Percentiles rank a stretch among this genome's conserved stretches.
Conservation (phyloP, 1,140 invertebrate genomes). For the Leptoteleia sp. region DNA sequence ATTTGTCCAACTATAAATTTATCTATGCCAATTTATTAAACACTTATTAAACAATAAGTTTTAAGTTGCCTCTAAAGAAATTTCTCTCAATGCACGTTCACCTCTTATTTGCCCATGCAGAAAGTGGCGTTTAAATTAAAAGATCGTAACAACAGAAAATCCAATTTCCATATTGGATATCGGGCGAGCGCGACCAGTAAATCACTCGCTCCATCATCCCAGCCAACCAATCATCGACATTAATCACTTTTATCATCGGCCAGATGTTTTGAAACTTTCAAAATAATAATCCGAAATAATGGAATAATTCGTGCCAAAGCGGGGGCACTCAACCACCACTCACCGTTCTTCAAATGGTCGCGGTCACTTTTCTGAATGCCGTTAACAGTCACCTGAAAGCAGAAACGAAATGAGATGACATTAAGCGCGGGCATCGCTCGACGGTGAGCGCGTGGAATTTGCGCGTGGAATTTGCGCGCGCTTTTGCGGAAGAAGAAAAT, state of each 20-base stretch:
- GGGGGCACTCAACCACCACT: too few relatives aligned
- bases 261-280: constrained; percentile 8
- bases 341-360: constrained; percentile 58
- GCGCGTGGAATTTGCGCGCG: neutral
- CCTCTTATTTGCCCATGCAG: too few relatives aligned
- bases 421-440: too few relatives aligned
- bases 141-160: neutral
- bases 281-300: constrained; percentile 3
- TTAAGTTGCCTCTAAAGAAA: too few relatives aligned
- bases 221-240: constrained; percentile 4
- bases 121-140: too few relatives aligned
- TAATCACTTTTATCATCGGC: constrained; percentile 17
- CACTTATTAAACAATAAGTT: too few relatives aligned
- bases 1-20: too few relatives aligned
- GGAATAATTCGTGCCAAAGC: neutral
- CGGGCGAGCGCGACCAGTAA: neutral
- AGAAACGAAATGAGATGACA: constrained; percentile 37
- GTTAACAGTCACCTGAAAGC: constrained; percentile 76
- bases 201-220: neutral
- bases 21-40: too few relatives aligned
- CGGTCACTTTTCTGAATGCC: constrained; percentile 62
- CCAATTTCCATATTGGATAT: too few relatives aligned
- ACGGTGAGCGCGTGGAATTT: too few relatives aligned
- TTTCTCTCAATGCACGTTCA: too few relatives aligned
- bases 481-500: constrained; percentile 42